Evolutionary conservation across 2,888 invertebrate species (phyloP), one percentile per base, ranked within the genome.

Genomic region (Gnatocerus cornutus): DNA sequence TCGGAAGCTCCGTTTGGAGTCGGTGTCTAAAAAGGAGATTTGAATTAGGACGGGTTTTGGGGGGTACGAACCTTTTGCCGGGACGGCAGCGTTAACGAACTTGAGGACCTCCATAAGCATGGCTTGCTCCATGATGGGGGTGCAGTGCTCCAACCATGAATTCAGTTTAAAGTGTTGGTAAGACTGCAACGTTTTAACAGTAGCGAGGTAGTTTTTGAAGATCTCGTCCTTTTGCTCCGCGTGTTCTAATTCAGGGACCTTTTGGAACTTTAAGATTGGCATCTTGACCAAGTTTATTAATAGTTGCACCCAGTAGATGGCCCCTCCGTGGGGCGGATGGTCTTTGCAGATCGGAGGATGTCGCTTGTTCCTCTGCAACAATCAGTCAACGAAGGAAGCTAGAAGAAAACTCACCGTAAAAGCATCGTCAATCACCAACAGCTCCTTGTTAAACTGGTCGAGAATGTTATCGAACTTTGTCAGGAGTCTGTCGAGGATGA

Each of bases 391-490:
- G n/a, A n/a, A n/a, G n/a, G n/a, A n/a, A 56, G 27, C 4, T 7
- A 30, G 7, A 52, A 39, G 4, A 10, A 13, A 33, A 61, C 50
- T 83, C 80, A 93, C 94, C 82, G 89, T 88, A 80, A 92, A 95
- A 66, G 89, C 89, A 73, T 88, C 89, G 80, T 92, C 94, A 45
- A 94, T 88, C 1, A 86, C 85, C 10, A 89, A 88, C 53, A 97
- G 91, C 87, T 97, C 97, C 74, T 93, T 93, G 59, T 91, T 91
- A 79, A 95, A 97, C 81, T 95, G 95, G 52, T 92, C 89, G 86
- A 97, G 89, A 52, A 97, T 90, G 29, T 93, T 91, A 73, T 95
- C 94, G 80, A 95, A 96, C 82, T 97, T 96, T 59, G 90, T 90
- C 78, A 91, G 87, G 61, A 97, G 86, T 76, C 93, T 91, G 7